Base-by-base conservation (phyloP, 2,888 invertebrate genomes). In the Yponomeuta plumbellus region DNA sequence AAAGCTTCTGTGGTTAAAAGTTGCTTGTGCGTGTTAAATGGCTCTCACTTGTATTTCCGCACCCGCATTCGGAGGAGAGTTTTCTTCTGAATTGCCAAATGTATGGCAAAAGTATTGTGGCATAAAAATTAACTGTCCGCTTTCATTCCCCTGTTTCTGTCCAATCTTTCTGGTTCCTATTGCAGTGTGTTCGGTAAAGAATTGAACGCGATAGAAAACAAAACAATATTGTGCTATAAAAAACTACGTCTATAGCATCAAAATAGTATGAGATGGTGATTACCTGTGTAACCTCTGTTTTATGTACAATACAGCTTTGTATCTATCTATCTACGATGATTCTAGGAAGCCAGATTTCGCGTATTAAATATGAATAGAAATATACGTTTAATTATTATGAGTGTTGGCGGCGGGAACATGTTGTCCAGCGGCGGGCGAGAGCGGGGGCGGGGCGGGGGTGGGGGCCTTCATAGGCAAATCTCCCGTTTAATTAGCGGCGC, bases 401-500 rank as follows among this genome's bases (percentile, higher is more conserved):
- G 13, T 52, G 44, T 17, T 52, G 1, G 44, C 17, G 44, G 44
- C 13, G 5, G 44, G 44, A 52, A 52, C 17, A 17, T 17, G 17
- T 13, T 44, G 44, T 52, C 17, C 44, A 8, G 44, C 10, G 26
- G 13, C 44, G 17, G 17, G 44, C 44, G 13, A 17, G 39, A 8
- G 6, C 39, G 39, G 39, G 44, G 44, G 44, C 21, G 11, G 59
- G 23, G 22, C 22, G 23, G 23, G 59, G 23, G 59, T 3, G 23
- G 58, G 59, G 59, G 59, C 4, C 1, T 11, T 34, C 61, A 58
- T 58, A 58, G 58, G 58, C 22, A 61, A 34, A 61, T 61, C 82
- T 80, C 80, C 77, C 75, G 79, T 82, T 82, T 84, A 84, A 84
- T 85, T 84, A 84, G 82, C 80, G 74, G 73, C 74, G 75, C 75